These are phyloP conservation scores for Macquaria australasica DNA, from an alignment of 2,113 vertebrate genomes.

Conservation along the genomic window DNA sequence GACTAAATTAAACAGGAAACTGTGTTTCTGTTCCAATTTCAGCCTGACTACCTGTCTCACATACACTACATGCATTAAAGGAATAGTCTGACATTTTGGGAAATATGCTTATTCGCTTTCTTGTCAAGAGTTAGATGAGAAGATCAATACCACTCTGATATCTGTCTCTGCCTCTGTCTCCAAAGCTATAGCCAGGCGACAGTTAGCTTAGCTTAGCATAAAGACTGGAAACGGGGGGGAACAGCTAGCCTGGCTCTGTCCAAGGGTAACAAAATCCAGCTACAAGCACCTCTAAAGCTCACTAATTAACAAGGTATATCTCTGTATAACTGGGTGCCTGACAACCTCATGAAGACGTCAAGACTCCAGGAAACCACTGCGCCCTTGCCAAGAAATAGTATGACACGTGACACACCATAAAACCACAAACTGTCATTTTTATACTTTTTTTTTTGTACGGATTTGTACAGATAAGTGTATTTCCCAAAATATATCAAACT, in stretches of 20 bases:
- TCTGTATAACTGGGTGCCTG: background rate
- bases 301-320: background rate
- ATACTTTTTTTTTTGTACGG: background rate
- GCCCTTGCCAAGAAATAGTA: too few species aligned
- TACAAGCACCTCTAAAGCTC: background rate
- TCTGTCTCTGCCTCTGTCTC: background rate
- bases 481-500: too few species aligned
- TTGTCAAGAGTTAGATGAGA: background rate
- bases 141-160: background rate
- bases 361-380: too few species aligned
- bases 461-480: too few species aligned
- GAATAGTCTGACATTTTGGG: background rate
- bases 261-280: background rate
- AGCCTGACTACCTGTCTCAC: background rate
- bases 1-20: slow-evolving; percentile 21
- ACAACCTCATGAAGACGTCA: too few species aligned
- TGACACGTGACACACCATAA: background rate
- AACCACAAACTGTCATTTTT: background rate
- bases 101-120: background rate
- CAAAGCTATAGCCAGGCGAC: background rate
- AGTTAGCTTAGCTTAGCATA: background rate
- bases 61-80: background rate
- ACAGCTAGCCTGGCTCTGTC: background rate
- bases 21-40: background rate
- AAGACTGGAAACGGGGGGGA: background rate